These are phyloP conservation scores for Mastomys coucha DNA, from an alignment of 2,113 vertebrate species.

Conservation along the genomic window DNA sequence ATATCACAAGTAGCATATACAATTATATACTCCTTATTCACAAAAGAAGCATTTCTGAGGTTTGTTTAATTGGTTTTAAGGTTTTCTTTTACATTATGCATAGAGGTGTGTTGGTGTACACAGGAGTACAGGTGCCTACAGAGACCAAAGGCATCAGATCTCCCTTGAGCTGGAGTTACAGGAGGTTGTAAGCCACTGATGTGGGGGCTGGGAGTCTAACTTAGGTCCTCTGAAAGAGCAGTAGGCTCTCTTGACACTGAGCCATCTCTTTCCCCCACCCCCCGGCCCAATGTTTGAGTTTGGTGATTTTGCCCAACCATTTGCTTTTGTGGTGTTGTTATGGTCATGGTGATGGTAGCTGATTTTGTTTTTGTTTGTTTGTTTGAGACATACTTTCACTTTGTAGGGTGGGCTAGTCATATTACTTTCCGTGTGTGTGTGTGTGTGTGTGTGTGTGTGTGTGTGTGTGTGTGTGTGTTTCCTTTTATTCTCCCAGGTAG, in stretches of 20 bases:
- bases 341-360: neutral
- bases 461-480: fast-evolving
- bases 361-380: neutral
- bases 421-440: too few relatives aligned
- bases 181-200: neutral
- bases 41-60: neutral
- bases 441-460: neutral
- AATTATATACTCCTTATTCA: neutral
- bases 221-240: neutral
- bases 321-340: neutral
- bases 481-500: slow-evolving; percentile 36
- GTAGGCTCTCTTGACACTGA: neutral
- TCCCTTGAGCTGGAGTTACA: neutral
- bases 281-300: neutral
- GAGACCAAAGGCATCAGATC: neutral
- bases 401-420: neutral
- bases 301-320: neutral
- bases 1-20: neutral
- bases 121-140: neutral
- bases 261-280: too few relatives aligned
- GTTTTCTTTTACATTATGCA: neutral
- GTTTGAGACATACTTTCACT: neutral
- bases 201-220: neutral
- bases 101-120: neutral
- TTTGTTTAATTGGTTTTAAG: neutral